Base-by-base conservation (phyloP, 2,888 invertebrate genomes). In the Mycogona germanica region DNA sequence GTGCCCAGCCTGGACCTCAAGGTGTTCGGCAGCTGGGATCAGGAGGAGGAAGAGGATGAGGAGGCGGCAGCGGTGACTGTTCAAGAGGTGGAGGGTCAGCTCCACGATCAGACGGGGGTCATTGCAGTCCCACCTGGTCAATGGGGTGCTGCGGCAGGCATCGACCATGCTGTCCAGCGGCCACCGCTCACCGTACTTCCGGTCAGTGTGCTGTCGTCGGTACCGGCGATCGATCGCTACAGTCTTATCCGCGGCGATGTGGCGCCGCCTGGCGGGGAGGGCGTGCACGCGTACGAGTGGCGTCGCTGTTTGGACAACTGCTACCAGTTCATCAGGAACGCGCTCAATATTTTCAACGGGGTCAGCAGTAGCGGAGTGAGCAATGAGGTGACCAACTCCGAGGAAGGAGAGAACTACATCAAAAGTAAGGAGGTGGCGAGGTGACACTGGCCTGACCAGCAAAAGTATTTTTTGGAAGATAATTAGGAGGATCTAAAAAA, bases 391-490 rank as follows among this genome's bases (percentile, higher is more conserved):
- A 65, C 77, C 47, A 66, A 69, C 21, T 73, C 75, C 29, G 70
- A 72, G 21, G 73, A 75, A 64, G 76, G 77, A 54, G 70, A 72
- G 55, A 71, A 72, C 58, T 77, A 76, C 64, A 67, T 77, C 32
- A 69, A 71, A 62, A 74, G 76, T 76, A 65, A 68, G 70, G 7
- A 32, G 41, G 21, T n/a, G n/a, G 12, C 35, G n/a, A 35, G 12
- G 12, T 35, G 12, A 35, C 12, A 35, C 12, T 35, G 12, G 35
- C 12, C n/a, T 35, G 12, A 35, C 12, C 12, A 35, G 35, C n/a
- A 35, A 12, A 35, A 35, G n/a, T n/a, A 35, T n/a, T 35, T n/a
- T n/a, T 35, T n/a, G 35, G n/a, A 35, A 12, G n/a, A n/a, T n/a
- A n/a, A n/a, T n/a, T n/a, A n/a, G n/a, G n/a, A n/a, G n/a, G 35